Evolutionary conservation across 2,113 vertebrate species (phyloP), one percentile per base, ranked within the genome.

Genomic region (Antennarius striatus): DNA sequence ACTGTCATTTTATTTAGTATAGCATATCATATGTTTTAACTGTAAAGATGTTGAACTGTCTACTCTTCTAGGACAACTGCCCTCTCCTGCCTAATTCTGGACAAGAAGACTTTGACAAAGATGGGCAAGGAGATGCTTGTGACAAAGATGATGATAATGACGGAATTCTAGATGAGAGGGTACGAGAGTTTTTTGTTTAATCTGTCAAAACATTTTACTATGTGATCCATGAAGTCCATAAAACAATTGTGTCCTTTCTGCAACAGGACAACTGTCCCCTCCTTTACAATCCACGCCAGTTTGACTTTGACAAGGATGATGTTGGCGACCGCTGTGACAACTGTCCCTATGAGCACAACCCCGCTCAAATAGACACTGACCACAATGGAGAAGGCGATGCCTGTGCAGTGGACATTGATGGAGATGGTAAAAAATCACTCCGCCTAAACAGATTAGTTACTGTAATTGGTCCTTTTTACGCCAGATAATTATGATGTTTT

Each of bases 311-410:
- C 87, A 98, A 98, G 63, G 98, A 99, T 15, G 95, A 96, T 77
- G 97, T 99, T 5, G 97, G 98, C 3, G 96, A 99, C 80, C 95
- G 97, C 36, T 99, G 98, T 62, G 98, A 99, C 73, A 99, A 99
- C 75, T 99, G 98, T 16, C 96, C 96, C 0, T 97, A 98, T 0
- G 95, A 98, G 53, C 95, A 98, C 89, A 99, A 99, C 79, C 95
- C 94, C 0, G 95, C 95, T 3, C 98, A 99, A 86, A 99, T 97
- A 46, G 98, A 99, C 84, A 99, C 98, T 0, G 95, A 98, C 77
- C 81, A 92, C 78, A 96, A 99, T 0, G 96, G 95, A 1, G 96
- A 99, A 83, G 98, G 98, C 0, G 98, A 99, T 0, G 94, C 95
- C 0, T 99, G 98, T 57, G 93, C 97, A 1, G 93, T 95, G 68